phyloP scores from a whole-genome alignment of 2,797 vertebrate genomes.

The Myoxocephalus aenaeus region DNA sequence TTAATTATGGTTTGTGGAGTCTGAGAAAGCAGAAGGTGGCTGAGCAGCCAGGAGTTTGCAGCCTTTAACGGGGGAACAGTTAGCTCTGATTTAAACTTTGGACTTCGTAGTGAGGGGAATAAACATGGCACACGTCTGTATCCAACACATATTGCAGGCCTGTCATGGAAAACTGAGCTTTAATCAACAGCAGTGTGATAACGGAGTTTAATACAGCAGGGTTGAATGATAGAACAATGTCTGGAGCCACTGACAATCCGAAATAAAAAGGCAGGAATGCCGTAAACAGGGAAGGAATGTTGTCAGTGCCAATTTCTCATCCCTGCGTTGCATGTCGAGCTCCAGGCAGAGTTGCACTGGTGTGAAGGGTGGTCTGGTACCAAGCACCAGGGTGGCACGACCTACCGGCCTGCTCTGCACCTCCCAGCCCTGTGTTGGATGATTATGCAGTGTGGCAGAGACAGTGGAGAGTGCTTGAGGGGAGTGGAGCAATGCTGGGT shows the following conservation, averaged over 20 bases:
- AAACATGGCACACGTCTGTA: slow-evolving; percentile 53
- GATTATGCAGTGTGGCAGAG: slow-evolving; percentile 79
- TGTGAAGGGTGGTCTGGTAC: slow-evolving; percentile 74
- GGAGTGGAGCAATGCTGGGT: slow-evolving; percentile 81
- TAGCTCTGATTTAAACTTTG: slow-evolving; percentile 70
- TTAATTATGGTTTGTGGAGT: slow-evolving; percentile 80
- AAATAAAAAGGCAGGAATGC: slow-evolving; percentile 79
- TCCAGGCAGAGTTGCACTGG: slow-evolving; percentile 57
- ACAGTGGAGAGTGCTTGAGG: slow-evolving; percentile 79
- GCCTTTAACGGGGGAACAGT: slow-evolving; percentile 68
- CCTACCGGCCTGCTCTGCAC: slow-evolving; percentile 62
- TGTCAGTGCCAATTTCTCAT: slow-evolving; percentile 77
- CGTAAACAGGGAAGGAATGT: slow-evolving; percentile 77
- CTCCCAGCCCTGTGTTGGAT: slow-evolving; percentile 68
- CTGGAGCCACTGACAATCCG: slow-evolving; percentile 52
- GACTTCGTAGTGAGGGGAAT: slow-evolving; percentile 48
- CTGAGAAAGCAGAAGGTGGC: slow-evolving; percentile 73
- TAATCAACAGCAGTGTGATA: slow-evolving; percentile 55
- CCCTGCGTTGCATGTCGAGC: slow-evolving; percentile 59
- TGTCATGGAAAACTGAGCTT: slow-evolving; percentile 40
- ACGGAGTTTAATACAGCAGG: slow-evolving; percentile 33
- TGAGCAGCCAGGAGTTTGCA: slow-evolving; percentile 67
- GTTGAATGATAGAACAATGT: slow-evolving; percentile 42
- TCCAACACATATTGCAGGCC: slow-evolving; percentile 34
- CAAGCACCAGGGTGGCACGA: slow-evolving; percentile 76